A percentile compares a stretch with the other conserved stretches of the same genome.
Evolutionary conservation across 2,797 vertebrate genomes (phyloP).

Genomic region (Emys orbicularis): DNA sequence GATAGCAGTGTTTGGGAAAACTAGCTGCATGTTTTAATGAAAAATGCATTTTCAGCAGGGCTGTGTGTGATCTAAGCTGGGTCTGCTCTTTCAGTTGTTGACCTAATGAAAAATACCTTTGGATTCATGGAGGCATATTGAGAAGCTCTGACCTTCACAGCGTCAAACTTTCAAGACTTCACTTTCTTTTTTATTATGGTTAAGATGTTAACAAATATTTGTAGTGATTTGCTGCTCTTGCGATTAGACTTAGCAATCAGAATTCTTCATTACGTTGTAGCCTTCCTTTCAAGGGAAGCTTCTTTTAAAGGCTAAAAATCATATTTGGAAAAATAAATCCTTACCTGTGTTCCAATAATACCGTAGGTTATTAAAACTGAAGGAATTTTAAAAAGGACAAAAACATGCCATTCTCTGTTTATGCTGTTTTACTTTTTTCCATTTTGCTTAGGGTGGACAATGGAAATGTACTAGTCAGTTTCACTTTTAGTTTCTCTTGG

Average conservation of each 20-base stretch:
- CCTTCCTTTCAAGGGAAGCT: background rate
- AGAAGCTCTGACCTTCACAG: background rate
- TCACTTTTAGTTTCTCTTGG: background rate
- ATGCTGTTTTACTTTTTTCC: background rate
- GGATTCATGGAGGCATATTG: background rate
- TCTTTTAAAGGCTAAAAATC: background rate
- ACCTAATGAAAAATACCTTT: background rate
- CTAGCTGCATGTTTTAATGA: background rate
- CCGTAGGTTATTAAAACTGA: background rate
- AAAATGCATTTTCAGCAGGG: slow-evolving; percentile 1
- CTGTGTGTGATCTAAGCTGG: background rate
- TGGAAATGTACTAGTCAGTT: background rate
- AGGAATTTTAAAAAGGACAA: background rate
- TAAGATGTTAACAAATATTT: background rate
- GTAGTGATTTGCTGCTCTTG: background rate
- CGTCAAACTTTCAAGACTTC: background rate
- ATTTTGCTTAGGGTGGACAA: background rate
- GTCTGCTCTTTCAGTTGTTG: background rate
- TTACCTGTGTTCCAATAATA: background rate
- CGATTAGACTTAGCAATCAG: background rate
- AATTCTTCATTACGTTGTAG: background rate
- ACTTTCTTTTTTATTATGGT: background rate
- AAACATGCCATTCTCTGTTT: rapidly evolving
- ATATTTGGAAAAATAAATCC: background rate
- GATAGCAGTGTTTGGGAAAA: slow-evolving; percentile 11